Percentiles rank a stretch among this genome's conserved stretches.
Conservation (phyloP, 2,797 vertebrate species). For the Martes flavigula region DNA sequence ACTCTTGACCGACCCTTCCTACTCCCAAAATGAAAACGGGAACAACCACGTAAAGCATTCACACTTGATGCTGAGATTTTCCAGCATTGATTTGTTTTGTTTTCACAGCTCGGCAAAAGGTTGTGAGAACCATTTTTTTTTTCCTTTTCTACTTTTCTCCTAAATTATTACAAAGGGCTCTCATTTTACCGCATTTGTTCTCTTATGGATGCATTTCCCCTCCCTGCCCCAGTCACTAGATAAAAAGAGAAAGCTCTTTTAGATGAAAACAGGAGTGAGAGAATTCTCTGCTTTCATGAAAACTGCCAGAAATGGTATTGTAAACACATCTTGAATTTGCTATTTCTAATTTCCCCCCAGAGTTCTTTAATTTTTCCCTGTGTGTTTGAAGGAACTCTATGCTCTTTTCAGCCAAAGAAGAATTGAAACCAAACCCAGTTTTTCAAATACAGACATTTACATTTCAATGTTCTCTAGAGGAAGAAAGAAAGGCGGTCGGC, state of each 20-base stretch:
- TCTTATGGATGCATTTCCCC: not conserved
- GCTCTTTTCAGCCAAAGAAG: not conserved
- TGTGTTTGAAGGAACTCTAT: not conserved
- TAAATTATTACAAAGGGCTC: not conserved
- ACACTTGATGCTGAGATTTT: not conserved
- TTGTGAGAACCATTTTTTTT: not conserved
- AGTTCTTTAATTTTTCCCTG: not conserved
- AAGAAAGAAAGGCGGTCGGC: not conserved
- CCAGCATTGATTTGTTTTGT: not conserved
- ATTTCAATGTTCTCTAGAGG: not conserved
- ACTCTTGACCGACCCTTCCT: not conserved
- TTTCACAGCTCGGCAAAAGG: not conserved
- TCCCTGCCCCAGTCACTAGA: not conserved
- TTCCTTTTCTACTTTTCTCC: not conserved
- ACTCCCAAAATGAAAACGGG: accelerated
- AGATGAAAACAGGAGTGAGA: not conserved
- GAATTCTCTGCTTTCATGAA: not conserved
- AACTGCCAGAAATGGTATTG: not conserved
- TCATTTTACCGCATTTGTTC: not conserved
- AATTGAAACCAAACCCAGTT: not conserved
- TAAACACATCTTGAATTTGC: not conserved
- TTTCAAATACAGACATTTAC: not conserved
- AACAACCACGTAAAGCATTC: not conserved
- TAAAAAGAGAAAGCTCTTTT: not conserved
- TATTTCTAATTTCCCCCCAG: not conserved